A percentile compares a stretch with the other conserved stretches of the same genome.
Conservation (phyloP, 1,140 invertebrate genomes). For the Drosophila neocordata region DNA sequence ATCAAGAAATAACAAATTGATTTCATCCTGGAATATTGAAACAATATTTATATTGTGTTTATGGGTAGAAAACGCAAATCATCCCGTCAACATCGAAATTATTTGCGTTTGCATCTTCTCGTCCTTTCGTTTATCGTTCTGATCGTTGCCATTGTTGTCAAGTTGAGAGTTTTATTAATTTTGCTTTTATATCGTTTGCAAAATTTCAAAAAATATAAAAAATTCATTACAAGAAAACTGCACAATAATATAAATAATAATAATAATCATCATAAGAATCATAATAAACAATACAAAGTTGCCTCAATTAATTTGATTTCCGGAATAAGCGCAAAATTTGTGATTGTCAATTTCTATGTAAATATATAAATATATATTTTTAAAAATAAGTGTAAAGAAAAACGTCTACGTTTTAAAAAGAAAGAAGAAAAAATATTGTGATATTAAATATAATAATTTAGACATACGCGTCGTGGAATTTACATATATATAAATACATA, state of each 20-base stretch:
- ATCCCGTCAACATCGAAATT: conserved; percentile 82
- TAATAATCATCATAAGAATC: conserved; percentile 29
- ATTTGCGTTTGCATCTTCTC: conserved; percentile 82
- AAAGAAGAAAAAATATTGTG: conserved; percentile 54
- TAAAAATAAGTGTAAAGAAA: conserved; percentile 67
- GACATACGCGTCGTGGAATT: conserved; percentile 23
- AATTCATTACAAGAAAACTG: conserved; percentile 49
- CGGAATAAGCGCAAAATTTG: conserved; percentile 58
- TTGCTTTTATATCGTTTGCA: conserved; percentile 81
- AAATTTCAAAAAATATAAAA: conserved; percentile 76
- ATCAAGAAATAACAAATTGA: conserved; percentile 25
- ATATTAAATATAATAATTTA: conserved; percentile 68
- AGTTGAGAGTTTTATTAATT: conserved; percentile 71
- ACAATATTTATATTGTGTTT: conserved; percentile 59
- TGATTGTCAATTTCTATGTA: conserved; percentile 71
- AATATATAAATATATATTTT: conserved; percentile 32
- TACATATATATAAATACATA: conserved; percentile 22
- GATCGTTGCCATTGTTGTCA: conserved; percentile 74
- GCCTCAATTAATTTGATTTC: conserved; percentile 58
- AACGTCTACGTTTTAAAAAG: conserved; percentile 77
- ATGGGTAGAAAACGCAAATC: conserved; percentile 82
- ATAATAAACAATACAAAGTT: conserved; percentile 54
- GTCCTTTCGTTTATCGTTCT: conserved; percentile 79
- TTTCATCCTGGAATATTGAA: conserved; percentile 39
- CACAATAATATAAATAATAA: conserved; percentile 14